These are phyloP conservation scores for Sphaeramia orbicularis DNA, from an alignment of 2,797 vertebrate genomes.

Conservation along the genomic window DNA sequence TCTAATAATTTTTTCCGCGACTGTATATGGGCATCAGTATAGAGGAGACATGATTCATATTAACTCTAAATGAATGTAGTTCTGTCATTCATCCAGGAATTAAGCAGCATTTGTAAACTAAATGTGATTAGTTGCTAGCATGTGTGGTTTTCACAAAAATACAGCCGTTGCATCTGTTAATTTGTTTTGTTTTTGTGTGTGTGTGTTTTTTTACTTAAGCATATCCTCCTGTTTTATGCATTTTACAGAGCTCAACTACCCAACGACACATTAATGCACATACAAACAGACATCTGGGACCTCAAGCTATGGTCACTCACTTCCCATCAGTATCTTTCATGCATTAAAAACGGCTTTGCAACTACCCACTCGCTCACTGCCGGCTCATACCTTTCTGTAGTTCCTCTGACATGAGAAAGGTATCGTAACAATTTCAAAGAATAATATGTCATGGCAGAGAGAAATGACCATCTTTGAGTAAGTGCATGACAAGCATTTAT, in stretches of 20 bases:
- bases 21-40: too few relatives aligned
- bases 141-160: constrained; percentile 26
- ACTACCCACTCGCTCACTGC: constrained; percentile 2
- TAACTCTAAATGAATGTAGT: background rate
- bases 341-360: constrained; percentile 7
- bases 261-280: background rate
- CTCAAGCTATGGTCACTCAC: constrained; percentile 38
- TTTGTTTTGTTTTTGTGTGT: constrained; percentile 5
- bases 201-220: constrained; percentile 46
- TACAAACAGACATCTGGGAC: constrained; percentile 35
- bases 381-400: constrained; percentile 15
- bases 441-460: constrained; percentile 32
- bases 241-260: constrained; percentile 32
- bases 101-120: constrained; percentile 17
- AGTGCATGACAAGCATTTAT: constrained; percentile 53
- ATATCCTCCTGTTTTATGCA: constrained; percentile 48
- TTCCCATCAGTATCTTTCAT: constrained; percentile 20
- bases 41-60: too few relatives aligned
- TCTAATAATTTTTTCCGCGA: too few relatives aligned
- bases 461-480: constrained; percentile 51
- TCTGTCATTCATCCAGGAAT: constrained; percentile 10
- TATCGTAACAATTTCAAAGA: constrained; percentile 39
- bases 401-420: constrained; percentile 26
- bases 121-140: constrained; percentile 14
- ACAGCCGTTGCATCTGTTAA: constrained; percentile 26